Percentiles rank a stretch among this genome's conserved stretches.
phyloP scores from a whole-genome alignment of 1,140 invertebrate genomes.

The Sweltsa coloradensis region DNA sequence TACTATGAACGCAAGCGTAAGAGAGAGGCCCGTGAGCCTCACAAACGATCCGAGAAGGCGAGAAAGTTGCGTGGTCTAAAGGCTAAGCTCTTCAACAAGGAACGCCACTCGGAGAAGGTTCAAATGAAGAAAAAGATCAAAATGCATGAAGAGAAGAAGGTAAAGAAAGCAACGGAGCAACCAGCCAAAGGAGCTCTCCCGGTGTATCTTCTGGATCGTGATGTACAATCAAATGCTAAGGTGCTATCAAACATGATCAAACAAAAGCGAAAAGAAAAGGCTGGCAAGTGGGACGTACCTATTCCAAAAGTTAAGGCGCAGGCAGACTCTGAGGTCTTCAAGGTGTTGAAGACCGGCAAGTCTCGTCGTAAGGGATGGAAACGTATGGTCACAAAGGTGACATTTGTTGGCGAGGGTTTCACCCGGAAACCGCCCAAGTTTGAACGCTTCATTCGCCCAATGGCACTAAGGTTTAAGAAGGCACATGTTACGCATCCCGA shows the following conservation, averaged over 20 bases:
- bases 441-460: constrained; percentile 97
- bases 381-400: constrained; percentile 98
- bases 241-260: constrained; percentile 99
- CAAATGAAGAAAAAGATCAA: constrained; percentile 98
- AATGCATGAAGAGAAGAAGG: constrained; percentile 81
- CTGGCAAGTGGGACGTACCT: constrained; percentile 99
- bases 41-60: constrained; percentile 81
- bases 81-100: constrained; percentile 95
- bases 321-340: constrained; percentile 97
- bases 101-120: constrained; percentile 94
- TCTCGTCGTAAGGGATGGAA: constrained; percentile 96
- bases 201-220: constrained; percentile 92
- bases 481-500: constrained; percentile 99
- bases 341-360: constrained; percentile 90
- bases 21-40: constrained; percentile 82
- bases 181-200: constrained; percentile 85
- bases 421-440: constrained; percentile 99
- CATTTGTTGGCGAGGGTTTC: constrained; percentile 95
- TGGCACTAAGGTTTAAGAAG: constrained; percentile 92
- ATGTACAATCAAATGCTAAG: constrained; percentile 87
- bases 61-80: constrained; percentile 88
- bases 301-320: constrained; percentile 96
- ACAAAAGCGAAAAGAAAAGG: constrained; percentile 99
- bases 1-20: constrained; percentile 97
- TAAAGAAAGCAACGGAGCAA: constrained; percentile 74